Evolutionary conservation across 2,888 invertebrate species (phyloP), one percentile per base, ranked within the genome.

Genomic region (Acleris emargana): DNA sequence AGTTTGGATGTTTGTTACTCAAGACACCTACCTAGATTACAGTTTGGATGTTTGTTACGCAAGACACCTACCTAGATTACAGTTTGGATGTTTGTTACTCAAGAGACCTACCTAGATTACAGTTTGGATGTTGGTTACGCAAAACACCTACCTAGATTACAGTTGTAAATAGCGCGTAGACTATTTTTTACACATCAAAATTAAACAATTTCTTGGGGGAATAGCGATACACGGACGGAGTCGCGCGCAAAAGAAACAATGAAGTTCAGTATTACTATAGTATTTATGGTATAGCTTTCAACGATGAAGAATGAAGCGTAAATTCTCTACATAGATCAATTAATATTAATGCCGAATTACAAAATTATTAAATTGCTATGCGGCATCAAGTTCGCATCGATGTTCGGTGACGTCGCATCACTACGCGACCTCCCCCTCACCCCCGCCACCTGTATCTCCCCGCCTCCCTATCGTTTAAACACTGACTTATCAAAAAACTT

Each of bases 401-500:
- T 68, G 78, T 32, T 4, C 20, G 6, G 51, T 11, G 25, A 52
- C 18, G 61, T 53, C 67, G 59, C 81, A 59, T 79, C 86, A 80
- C 83, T 89, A 79, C n/a, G 18, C 55, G 69, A 72, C 78, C 79
- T 75, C 78, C 79, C 75, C 87, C 88, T 82, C 75, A 79, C 87
- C 85, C 83, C 71, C 74, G 77, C 87, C 85, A 89, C 90, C 91
- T 90, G 90, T 89, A 88, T 85, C 82, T 75, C 84, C 83, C 84
- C 80, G 75, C 83, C 88, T 72, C 86, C 87, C 87, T 80, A 82
- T 84, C 90, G 87, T 87, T 91, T 89, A 89, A 91, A 89, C 86
- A 91, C 88, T 88, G 90, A 89, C 90, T 91, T 91, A 90, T 90
- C 91, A 91, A 91, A 91, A 91, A 91, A 91, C 91, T 91, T 91